A percentile compares a stretch with the other conserved stretches of the same genome.
Conservation (phyloP, 2,888 invertebrate species). For the Bugulina stolonifera region DNA sequence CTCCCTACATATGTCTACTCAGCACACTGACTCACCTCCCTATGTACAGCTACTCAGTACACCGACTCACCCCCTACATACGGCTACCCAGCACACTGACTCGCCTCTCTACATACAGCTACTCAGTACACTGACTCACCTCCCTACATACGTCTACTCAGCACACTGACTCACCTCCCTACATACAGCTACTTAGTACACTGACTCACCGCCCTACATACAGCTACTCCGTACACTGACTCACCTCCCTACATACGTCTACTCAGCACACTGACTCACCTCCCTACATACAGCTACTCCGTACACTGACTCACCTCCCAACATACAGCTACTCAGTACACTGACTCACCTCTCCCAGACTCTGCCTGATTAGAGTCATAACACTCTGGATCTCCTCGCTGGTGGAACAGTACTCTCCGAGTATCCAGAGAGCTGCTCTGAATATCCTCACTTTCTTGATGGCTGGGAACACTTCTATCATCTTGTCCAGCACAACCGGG, state of each 20-base stretch:
- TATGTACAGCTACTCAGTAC: background rate
- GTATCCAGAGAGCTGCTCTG: slow-evolving; percentile 90
- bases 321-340: background rate
- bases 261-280: background rate
- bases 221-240: too few relatives aligned
- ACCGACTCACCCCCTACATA: slow-evolving; percentile 58
- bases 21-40: too few relatives aligned
- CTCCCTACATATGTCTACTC: background rate
- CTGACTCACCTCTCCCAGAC: slow-evolving; percentile 64
- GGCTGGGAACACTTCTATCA: slow-evolving; percentile 74
- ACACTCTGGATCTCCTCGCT: slow-evolving; percentile 72
- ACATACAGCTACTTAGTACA: too few relatives aligned
- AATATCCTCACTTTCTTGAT: slow-evolving; percentile 88
- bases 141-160: too few relatives aligned
- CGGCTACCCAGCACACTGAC: too few relatives aligned
- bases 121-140: too few relatives aligned
- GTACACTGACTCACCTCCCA: slow-evolving; percentile 57
- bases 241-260: too few relatives aligned
- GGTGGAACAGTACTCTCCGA: slow-evolving; percentile 87
- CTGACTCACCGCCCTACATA: too few relatives aligned
- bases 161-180: too few relatives aligned
- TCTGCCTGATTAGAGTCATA: slow-evolving; percentile 68
- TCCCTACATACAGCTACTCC: background rate
- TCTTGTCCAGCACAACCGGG: slow-evolving; percentile 66
- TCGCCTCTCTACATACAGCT: too few relatives aligned